These are phyloP conservation scores for Hemistola chrysoprasaria DNA, from an alignment of 2,888 invertebrate genomes.

Conservation along the genomic window DNA sequence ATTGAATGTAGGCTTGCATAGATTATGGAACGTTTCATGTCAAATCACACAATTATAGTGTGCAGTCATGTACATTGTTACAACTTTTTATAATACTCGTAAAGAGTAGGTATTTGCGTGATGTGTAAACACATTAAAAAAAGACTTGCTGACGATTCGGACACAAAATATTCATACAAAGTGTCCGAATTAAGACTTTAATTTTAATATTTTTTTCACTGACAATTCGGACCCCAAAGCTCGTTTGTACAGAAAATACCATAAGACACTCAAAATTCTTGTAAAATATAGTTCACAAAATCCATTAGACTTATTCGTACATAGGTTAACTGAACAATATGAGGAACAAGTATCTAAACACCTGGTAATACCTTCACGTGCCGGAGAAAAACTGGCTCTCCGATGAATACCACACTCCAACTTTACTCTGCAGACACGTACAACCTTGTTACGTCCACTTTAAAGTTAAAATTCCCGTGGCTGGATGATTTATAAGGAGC, in stretches of 20 bases:
- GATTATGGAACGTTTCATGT: no score
- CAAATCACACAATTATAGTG: no score
- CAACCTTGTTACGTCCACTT: constrained; percentile 12
- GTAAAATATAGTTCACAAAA: constrained; percentile 22
- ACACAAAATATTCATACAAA: no score
- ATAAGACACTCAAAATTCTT: constrained; percentile 14
- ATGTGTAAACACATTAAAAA: constrained; percentile 17
- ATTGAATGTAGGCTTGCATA: no score
- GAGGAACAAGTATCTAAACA: constrained; percentile 38
- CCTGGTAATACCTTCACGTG: constrained; percentile 42
- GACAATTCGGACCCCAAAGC: no score
- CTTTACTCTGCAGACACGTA: constrained; percentile 9
- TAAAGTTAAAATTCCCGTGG: no score
- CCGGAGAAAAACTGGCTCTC: constrained; percentile 42
- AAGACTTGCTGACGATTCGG: no score
- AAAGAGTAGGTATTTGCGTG: no score
- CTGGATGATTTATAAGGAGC: constrained; percentile 14
- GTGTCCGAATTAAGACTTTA: no score
- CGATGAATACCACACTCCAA: constrained; percentile 32
- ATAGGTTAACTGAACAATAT: constrained; percentile 37
- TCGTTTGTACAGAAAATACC: constrained; percentile 13
- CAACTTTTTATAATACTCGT: no score
- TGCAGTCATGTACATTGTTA: no score
- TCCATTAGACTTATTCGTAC: constrained; percentile 23
- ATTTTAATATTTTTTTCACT: no score